Base-by-base conservation (phyloP, 2,888 invertebrate species). In the Desoria tigrina region DNA sequence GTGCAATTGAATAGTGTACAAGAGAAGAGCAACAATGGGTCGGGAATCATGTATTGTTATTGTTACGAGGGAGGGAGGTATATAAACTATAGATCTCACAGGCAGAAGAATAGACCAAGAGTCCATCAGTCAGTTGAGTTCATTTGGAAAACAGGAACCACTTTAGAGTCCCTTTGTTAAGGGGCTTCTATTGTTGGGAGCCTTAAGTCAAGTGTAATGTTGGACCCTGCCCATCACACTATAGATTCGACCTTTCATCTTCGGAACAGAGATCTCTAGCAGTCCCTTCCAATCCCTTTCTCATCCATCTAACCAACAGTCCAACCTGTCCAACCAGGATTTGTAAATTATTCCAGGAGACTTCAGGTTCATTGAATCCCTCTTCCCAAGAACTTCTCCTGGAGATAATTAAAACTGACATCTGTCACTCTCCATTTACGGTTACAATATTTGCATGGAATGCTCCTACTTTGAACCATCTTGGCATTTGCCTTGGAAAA, bases 191-290 rank as follows among this genome's bases (percentile, higher is more conserved):
- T 51, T 51, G 51, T 51, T 51, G 51, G 24, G 21, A 51, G 24
- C 3, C 24, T 51, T 21, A 51, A 51, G 51, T 51, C 51, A 51
- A 51, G 51, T 51, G 51, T 26, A 51, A 26, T 51, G 24, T 26
- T 51, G 51, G 26, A 24, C 51, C 21, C 24, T 24, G 21, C 51
- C 51, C 26, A 21, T 51, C 51, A 51, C 51, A 51, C 51, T 51
- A 24, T n/a, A 45, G 16, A n/a, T 49, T 7, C 9, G 26, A 51
- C 26, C 51, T 51, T 26, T 51, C 24, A 21, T n/a, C n/a, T n/a
- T n/a, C 7, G 26, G 51, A 26, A 16, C 11, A 51, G 11, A 23
- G 51, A 51, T 51, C 51, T 51, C 21, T 24, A 11, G 7, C 51
- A 51, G 51, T 51, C 51, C 4, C 7, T 51, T 51, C 21, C 24